Conservation (phyloP, 2,888 invertebrate species). For the Lomographa bimaculata region DNA sequence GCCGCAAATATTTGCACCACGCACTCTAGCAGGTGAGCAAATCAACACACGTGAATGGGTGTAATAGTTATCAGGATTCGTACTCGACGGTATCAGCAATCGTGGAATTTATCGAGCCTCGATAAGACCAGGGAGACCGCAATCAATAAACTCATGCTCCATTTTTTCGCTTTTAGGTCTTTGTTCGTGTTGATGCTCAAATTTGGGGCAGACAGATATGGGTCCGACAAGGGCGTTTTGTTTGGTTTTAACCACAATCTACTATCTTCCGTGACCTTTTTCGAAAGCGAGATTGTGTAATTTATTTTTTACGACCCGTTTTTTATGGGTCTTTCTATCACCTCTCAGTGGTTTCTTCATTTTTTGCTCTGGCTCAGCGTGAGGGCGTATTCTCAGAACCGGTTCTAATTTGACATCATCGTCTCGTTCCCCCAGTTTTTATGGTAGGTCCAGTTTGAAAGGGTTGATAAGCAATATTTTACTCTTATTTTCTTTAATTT, state of each 20-base stretch:
- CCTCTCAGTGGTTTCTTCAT: constrained; percentile 18
- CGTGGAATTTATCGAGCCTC: constrained; percentile 59
- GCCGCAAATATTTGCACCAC: constrained; percentile 38
- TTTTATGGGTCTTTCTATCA: constrained; percentile 14
- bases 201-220: constrained; percentile 23
- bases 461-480: constrained; percentile 6
- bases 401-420: constrained; percentile 24
- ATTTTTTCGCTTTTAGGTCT: constrained; percentile 14
- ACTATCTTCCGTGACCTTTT: constrained; percentile 21
- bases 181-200: background rate
- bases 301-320: too few relatives aligned
- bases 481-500: constrained; percentile 7
- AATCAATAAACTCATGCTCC: constrained; percentile 39
- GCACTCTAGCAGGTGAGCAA: constrained; percentile 59
- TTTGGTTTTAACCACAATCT: constrained; percentile 9
- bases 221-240: constrained; percentile 4
- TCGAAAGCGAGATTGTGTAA: constrained; percentile 26
- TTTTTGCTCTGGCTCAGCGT: constrained; percentile 6
- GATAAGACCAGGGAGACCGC: constrained; percentile 52
- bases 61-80: constrained; percentile 54
- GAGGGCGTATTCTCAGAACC: constrained; percentile 10
- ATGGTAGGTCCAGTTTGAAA: constrained; percentile 7
- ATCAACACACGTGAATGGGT: constrained; percentile 66
- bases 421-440: constrained; percentile 16
- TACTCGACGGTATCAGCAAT: constrained; percentile 57